Percentiles rank a stretch among this genome's conserved stretches.
Evolutionary conservation across 2,888 invertebrate genomes (phyloP).

Genomic region (Caenorhabditis sulstoni): DNA sequence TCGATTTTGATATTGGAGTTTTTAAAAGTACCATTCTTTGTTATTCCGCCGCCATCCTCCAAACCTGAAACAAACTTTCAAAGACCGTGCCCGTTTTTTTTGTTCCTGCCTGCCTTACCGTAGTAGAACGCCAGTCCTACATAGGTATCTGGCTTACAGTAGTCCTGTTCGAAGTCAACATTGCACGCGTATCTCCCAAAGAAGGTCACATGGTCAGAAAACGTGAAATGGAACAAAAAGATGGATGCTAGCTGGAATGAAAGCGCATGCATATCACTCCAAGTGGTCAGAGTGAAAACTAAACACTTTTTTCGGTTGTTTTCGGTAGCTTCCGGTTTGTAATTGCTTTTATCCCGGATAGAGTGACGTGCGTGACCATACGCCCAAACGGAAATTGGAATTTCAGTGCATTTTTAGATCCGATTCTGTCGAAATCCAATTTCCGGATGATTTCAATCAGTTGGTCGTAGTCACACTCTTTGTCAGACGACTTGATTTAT

Average conservation of each 20-base stretch:
- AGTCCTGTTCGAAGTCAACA: slow-evolving; percentile 44
- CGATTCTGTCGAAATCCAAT: not conserved
- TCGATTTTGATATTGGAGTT: slow-evolving; percentile 45
- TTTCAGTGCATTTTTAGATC: slow-evolving; percentile 9
- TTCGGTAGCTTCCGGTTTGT: slow-evolving; percentile 19
- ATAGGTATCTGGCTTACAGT: slow-evolving; percentile 58
- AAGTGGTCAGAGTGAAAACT: slow-evolving; percentile 2
- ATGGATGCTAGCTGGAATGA: not conserved
- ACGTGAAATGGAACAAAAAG: not conserved
- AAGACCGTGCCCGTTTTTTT: not conserved
- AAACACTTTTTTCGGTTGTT: not conserved
- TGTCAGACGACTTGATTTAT: slow-evolving; percentile 11
- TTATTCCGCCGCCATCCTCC: slow-evolving; percentile 53
- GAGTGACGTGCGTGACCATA: not conserved
- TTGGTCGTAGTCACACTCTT: not conserved
- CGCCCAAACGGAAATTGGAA: slow-evolving; percentile 46
- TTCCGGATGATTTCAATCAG: slow-evolving; percentile 3
- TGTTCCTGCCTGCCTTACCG: slow-evolving; percentile 13
- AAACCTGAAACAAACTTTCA: slow-evolving; percentile 33
- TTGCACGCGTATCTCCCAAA: slow-evolving; percentile 62
- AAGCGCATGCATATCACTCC: not conserved
- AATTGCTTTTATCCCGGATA: slow-evolving; percentile 24
- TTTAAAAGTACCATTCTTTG: slow-evolving; percentile 49
- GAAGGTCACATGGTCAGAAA: slow-evolving; percentile 41
- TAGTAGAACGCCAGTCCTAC: slow-evolving; percentile 50